phyloP scores from a whole-genome alignment of 2,113 vertebrate species.

The Phrynosoma blainvillii region DNA sequence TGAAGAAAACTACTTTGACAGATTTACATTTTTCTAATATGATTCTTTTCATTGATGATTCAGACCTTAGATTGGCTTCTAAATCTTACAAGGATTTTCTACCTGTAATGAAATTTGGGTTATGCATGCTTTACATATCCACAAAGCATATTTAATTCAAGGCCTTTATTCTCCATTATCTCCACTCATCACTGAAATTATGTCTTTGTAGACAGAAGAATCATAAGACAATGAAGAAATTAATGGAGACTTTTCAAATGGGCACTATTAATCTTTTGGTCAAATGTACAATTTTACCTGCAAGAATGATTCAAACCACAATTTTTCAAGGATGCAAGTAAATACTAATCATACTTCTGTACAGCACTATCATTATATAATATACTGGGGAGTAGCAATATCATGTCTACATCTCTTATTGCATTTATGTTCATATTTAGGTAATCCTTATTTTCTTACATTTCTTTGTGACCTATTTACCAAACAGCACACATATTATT shows the following conservation, averaged over 20 bases:
- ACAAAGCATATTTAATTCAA: conserved; percentile 14
- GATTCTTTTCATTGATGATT: conserved; percentile 23
- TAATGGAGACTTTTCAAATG: neutral
- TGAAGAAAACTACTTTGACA: conserved; percentile 2
- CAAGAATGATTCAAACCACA: neutral
- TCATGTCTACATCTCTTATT: neutral
- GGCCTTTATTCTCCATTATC: conserved; percentile 20
- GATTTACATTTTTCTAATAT: conserved; percentile 25
- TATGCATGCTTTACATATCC: conserved; percentile 18
- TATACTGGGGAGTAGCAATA: neutral
- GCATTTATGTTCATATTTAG: too few species aligned
- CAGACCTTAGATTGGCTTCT: conserved; percentile 4
- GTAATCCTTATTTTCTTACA: too few species aligned
- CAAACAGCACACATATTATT: too few species aligned
- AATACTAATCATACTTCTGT: neutral
- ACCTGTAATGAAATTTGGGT: conserved; percentile 6
- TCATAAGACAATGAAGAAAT: conserved; percentile 3
- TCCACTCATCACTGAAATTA: neutral
- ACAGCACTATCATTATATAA: neutral
- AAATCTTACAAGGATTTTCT: conserved; percentile 19
- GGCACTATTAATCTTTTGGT: neutral
- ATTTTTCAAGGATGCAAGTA: neutral
- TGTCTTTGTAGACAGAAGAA: neutral
- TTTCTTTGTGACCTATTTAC: too few species aligned
- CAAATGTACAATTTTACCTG: neutral